Percentiles rank a stretch among this genome's conserved stretches.
Conservation (phyloP, 2,888 invertebrate genomes). For the Phragmatobia fuliginosa region DNA sequence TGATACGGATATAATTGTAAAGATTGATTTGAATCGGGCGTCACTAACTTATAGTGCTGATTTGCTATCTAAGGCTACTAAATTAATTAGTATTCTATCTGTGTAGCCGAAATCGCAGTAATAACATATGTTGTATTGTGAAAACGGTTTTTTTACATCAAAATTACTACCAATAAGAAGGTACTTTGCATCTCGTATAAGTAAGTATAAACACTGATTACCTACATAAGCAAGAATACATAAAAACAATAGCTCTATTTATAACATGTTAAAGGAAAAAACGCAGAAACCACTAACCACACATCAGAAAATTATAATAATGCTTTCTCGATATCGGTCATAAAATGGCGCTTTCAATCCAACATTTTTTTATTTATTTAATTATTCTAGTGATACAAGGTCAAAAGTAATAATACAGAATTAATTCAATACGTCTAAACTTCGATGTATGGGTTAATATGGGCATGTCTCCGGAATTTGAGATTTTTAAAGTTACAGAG, state of each 20-base stretch:
- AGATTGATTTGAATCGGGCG: too few species aligned
- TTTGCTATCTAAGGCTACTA: too few species aligned
- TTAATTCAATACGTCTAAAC: not conserved
- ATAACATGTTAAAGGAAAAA: not conserved
- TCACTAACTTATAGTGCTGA: too few species aligned
- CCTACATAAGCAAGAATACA: not conserved
- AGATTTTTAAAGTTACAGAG: not conserved
- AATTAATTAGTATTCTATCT: not conserved
- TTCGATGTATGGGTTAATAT: not conserved
- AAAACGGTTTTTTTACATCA: too few species aligned
- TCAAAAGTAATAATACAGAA: not conserved
- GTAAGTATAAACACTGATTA: not conserved
- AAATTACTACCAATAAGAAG: too few species aligned
- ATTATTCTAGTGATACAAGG: not conserved
- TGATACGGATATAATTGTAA: too few species aligned
- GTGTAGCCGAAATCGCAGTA: too few species aligned
- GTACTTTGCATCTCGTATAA: not conserved
- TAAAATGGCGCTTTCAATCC: not conserved
- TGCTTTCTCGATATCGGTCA: not conserved
- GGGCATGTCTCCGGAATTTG: not conserved
- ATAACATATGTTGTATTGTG: too few species aligned
- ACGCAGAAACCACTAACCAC: not conserved
- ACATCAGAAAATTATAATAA: not conserved
- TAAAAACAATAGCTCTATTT: not conserved
- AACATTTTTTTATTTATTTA: not conserved